A percentile compares a stretch with the other conserved stretches of the same genome.
These are phyloP conservation scores for Mormyrus lacerda DNA, from an alignment of 2,113 vertebrate species.

Conservation along the genomic window DNA sequence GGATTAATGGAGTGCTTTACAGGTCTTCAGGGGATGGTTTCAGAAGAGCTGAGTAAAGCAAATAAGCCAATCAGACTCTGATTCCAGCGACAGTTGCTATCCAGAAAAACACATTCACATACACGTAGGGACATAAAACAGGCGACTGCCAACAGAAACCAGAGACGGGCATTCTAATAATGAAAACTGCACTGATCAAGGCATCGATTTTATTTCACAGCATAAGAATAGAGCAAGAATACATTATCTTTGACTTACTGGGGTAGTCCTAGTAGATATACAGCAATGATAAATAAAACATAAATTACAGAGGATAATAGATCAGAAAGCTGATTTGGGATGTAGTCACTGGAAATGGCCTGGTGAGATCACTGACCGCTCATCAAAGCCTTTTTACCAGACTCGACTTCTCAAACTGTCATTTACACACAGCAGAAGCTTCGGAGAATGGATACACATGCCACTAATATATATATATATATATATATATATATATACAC, in stretches of 20 bases:
- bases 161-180: neutral
- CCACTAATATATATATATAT: neutral
- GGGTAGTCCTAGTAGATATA: neutral
- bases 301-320: neutral
- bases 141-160: neutral
- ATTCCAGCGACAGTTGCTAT: neutral
- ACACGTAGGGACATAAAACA: neutral
- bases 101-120: neutral
- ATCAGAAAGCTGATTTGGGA: neutral
- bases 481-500: too few relatives aligned
- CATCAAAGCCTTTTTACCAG: neutral
- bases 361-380: neutral
- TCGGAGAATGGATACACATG: neutral
- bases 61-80: neutral
- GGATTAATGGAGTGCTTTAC: slow-evolving; percentile 13
- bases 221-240: neutral
- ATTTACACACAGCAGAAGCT: neutral
- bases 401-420: neutral
- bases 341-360: neutral
- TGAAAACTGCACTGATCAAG: neutral
- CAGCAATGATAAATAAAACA: neutral
- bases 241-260: neutral
- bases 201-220: neutral
- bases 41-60: slow-evolving; percentile 12
- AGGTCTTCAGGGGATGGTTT: neutral